A percentile compares a stretch with the other conserved stretches of the same genome.
Evolutionary conservation across 2,113 vertebrate genomes (phyloP).

Genomic region (Passer domesticus): DNA sequence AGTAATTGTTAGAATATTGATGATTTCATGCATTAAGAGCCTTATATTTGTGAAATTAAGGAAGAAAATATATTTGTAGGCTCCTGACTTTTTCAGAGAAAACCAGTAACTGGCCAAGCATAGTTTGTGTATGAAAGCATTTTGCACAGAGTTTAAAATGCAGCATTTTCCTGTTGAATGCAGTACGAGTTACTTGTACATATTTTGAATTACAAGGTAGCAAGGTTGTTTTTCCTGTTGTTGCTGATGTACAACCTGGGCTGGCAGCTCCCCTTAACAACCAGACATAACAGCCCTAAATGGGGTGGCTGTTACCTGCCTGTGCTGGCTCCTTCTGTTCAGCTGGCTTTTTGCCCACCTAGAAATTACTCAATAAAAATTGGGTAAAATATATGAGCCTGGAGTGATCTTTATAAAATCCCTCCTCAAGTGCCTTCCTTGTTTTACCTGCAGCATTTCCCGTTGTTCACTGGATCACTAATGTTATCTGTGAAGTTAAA

Average conservation of each 20-base stretch:
- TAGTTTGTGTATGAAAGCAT: neutral
- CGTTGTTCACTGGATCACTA: neutral
- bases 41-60: neutral
- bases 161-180: neutral
- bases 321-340: neutral
- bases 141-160: neutral
- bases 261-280: constrained; percentile 8
- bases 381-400: neutral
- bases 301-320: neutral
- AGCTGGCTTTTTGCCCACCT: constrained; percentile 17
- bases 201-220: neutral
- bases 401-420: neutral
- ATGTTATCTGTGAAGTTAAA: neutral
- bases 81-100: neutral
- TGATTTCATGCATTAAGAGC: neutral
- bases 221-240: neutral
- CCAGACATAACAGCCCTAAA: neutral
- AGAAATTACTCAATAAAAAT: constrained; percentile 15
- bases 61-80: neutral
- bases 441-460: neutral
- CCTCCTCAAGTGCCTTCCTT: neutral
- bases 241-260: neutral
- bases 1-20: neutral
- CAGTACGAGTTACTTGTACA: neutral
- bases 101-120: neutral